Conservation (phyloP, 1,140 invertebrate genomes). For the Argopecten irradians region DNA sequence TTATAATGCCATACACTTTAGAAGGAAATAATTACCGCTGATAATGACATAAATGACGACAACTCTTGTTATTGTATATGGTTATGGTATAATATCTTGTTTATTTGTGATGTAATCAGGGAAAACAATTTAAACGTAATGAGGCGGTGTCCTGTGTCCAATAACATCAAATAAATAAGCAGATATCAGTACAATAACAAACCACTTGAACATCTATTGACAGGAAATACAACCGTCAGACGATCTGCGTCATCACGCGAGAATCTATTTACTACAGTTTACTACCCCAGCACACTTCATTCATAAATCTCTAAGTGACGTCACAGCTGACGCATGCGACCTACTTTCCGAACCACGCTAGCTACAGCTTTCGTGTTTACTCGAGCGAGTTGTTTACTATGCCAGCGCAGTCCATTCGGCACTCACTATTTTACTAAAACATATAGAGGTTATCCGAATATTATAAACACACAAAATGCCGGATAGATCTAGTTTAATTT, state of each 20-base stretch:
- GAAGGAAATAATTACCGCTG: too few relatives aligned
- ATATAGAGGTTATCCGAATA: not conserved
- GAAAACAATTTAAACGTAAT: too few relatives aligned
- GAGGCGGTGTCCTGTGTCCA: not conserved
- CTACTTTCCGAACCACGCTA: not conserved
- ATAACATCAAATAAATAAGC: not conserved
- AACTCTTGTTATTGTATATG: too few relatives aligned
- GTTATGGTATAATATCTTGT: too few relatives aligned
- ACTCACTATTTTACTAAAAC: not conserved
- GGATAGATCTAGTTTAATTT: not conserved
- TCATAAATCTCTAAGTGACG: constrained; percentile 5
- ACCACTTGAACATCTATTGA: not conserved
- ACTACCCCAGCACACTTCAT: not conserved
- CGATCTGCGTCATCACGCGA: not conserved
- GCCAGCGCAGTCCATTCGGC: not conserved
- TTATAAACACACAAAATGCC: not conserved
- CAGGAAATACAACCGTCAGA: too few relatives aligned
- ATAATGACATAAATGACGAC: too few relatives aligned
- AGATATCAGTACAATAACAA: not conserved
- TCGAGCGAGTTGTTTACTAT: not conserved
- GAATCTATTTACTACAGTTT: not conserved
- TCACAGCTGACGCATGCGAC: not conserved
- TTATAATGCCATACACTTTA: too few relatives aligned
- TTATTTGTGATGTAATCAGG: too few relatives aligned
- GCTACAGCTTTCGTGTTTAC: not conserved